phyloP scores from a whole-genome alignment of 2,113 vertebrate genomes.

The Microcebus jonahi region DNA sequence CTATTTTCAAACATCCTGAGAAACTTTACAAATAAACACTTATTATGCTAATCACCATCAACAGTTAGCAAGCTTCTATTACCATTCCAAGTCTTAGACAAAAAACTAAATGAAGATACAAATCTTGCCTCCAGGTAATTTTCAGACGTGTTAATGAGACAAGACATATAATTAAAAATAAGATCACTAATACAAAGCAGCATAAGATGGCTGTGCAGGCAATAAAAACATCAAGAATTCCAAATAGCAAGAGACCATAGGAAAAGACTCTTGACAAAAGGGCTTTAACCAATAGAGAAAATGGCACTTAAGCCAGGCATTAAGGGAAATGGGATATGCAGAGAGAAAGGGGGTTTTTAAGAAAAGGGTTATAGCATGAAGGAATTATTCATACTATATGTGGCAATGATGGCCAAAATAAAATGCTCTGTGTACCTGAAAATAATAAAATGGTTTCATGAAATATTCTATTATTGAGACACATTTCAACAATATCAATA shows the following conservation, averaged over 20 bases:
- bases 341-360: slow-evolving; percentile 2
- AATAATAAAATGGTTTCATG: slow-evolving; percentile 14
- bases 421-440: background rate
- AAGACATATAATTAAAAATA: slow-evolving; percentile 54
- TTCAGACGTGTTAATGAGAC: slow-evolving; percentile 26
- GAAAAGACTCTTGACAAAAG: background rate
- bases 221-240: slow-evolving; percentile 38
- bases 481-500: background rate
- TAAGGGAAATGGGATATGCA: slow-evolving; percentile 15
- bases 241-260: background rate
- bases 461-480: background rate
- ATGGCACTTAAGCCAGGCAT: background rate
- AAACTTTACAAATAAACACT: slow-evolving; percentile 31
- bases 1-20: slow-evolving; percentile 50
- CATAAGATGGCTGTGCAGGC: background rate
- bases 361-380: background rate
- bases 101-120: slow-evolving; percentile 14
- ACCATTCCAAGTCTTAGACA: background rate
- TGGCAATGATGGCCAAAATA: background rate
- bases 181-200: background rate
- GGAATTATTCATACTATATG: slow-evolving; percentile 1
- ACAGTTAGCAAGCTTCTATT: background rate
- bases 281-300: slow-evolving; percentile 27
- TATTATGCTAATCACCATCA: slow-evolving; percentile 21
- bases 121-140: slow-evolving; percentile 6